Evolutionary conservation across 1,140 invertebrate genomes (phyloP), one percentile per base, ranked within the genome.

Genomic region (Drosophila punjabiensis): DNA sequence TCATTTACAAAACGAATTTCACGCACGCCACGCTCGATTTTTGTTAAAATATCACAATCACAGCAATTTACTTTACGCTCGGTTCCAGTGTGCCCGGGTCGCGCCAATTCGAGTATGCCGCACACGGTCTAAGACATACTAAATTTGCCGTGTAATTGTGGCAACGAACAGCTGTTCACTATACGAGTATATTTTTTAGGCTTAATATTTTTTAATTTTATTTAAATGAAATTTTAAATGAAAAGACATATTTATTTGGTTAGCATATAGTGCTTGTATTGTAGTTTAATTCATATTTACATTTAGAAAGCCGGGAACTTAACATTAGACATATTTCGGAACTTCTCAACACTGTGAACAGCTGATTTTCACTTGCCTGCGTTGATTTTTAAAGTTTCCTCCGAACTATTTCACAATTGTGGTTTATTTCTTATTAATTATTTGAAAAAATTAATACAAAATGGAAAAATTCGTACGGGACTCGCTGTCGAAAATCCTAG

Each of bases 401-500:
- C n/a, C 5, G 2, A 41, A 41, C 52, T 62, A 76, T 76, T 70
- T 58, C 75, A 63, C 63, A 67, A 60, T 59, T 52, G 11, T 24
- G 8, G 52, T 41, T 20, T n/a, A n/a, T 33, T n/a, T 7, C 7
- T 5, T 4, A 9, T 13, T n/a, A 13, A 61, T 14, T 18, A 28
- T 3, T 37, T 8, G 5, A 1, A 0, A 8, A 13, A 6, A 0
- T 20, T 5, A 14, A 33, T 1, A 37, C 30, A 65, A 56, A 20
- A 93, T 93, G 92, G 92, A 93, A 63, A 92, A 92, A 13, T 93
- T 82, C 76, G n/a, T 93, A 4, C 61, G 81, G 52, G 91, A 92
- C 24, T 81, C 88, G 32, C 62, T 93, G 20, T 92, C 88, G 39
- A 90, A 77, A 63, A 94, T 96, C 58, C 92, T 96, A 64, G 94